A percentile compares a stretch with the other conserved stretches of the same genome.
Conservation (phyloP, 1,140 invertebrate genomes). For the Bathynomus jamesi region DNA sequence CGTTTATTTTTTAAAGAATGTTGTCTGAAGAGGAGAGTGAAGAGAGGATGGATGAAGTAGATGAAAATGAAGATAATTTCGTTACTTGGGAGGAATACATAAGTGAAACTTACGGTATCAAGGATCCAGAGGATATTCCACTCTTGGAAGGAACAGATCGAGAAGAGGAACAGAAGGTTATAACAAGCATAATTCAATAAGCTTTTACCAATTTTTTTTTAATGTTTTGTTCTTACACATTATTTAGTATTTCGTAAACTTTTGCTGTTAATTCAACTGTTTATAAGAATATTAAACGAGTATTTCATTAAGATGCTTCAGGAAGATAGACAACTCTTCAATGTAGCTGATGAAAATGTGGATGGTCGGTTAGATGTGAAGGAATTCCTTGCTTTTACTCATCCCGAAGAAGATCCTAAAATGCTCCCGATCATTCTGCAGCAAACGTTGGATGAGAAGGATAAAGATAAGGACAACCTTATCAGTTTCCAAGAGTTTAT, state of each 20-base stretch:
- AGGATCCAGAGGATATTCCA: conserved; percentile 45
- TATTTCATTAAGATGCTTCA: conserved; percentile 38
- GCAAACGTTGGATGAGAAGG: conserved; percentile 74
- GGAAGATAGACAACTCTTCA: conserved; percentile 80
- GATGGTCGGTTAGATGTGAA: conserved; percentile 66
- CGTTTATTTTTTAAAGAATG: conserved; percentile 56
- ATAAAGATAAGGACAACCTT: conserved; percentile 70
- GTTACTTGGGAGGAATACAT: conserved; percentile 86
- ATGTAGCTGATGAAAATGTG: conserved; percentile 73
- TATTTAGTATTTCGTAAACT: background rate
- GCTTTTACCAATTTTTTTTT: no score
- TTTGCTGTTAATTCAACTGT: background rate
- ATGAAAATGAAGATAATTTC: conserved; percentile 69
- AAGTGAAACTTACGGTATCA: conserved; percentile 66
- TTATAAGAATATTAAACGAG: background rate
- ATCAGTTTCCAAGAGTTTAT: conserved; percentile 77
- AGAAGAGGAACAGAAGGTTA: background rate
- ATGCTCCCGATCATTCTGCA: conserved; percentile 79
- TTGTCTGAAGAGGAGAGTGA: conserved; percentile 78
- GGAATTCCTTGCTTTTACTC: conserved; percentile 81
- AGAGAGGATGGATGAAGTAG: conserved; percentile 76
- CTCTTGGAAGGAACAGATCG: background rate
- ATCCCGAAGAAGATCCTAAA: conserved; percentile 83
- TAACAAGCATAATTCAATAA: no score
- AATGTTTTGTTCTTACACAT: no score